A percentile compares a stretch with the other conserved stretches of the same genome.
phyloP scores from a whole-genome alignment of 1,140 invertebrate species.

The Eciton burchellii region DNA sequence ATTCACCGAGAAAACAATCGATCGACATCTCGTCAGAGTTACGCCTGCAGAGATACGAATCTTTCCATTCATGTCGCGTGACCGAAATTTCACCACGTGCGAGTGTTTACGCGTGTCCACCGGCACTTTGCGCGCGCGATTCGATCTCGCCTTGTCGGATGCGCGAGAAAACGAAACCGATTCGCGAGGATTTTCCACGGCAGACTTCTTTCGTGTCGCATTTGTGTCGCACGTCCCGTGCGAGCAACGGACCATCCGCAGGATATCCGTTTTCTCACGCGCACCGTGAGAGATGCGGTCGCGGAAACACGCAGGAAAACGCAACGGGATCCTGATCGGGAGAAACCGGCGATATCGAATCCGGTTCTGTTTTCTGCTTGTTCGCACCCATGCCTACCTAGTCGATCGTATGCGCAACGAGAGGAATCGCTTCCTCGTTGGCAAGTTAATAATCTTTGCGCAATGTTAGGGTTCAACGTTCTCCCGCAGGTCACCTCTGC shows the following conservation, averaged over 20 bases:
- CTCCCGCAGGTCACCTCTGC: neutral
- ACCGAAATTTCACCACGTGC: neutral
- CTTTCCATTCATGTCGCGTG: neutral
- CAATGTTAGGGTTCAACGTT: constrained; percentile 36
- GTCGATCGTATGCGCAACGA: neutral
- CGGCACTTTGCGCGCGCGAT: neutral
- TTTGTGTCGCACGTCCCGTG: constrained; percentile 12
- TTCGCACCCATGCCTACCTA: constrained; percentile 2
- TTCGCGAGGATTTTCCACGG: constrained; percentile 29
- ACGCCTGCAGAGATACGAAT: too few species aligned
- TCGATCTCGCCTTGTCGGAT: neutral
- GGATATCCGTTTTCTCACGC: constrained; percentile 55
- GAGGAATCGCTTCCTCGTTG: constrained; percentile 38
- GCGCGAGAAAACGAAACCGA: neutral
- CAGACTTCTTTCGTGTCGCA: constrained; percentile 21
- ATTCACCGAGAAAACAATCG: neutral
- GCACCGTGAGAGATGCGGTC: neutral
- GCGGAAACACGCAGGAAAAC: constrained; percentile 38
- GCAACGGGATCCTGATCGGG: constrained; percentile 24
- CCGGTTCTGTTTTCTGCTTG: constrained; percentile 23
- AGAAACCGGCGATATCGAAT: constrained; percentile 29
- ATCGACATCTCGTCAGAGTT: neutral
- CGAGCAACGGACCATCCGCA: constrained; percentile 21
- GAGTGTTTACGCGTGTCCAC: neutral
- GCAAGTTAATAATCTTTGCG: constrained; percentile 13